Evolutionary conservation across 2,888 invertebrate genomes (phyloP).

Genomic region (Encarsia formosa): DNA sequence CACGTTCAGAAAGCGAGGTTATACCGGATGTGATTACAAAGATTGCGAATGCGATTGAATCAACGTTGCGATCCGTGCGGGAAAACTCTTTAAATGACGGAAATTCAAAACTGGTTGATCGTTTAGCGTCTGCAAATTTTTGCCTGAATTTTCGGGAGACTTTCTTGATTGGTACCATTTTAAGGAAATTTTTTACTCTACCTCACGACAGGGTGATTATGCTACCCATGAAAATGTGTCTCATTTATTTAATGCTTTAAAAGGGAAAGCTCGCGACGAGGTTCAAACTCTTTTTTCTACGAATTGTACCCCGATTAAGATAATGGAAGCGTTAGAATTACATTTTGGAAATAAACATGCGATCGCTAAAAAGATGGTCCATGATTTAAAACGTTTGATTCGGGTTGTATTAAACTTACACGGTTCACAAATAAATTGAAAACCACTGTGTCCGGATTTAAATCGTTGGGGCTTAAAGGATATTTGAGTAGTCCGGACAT

Average conservation of each 20-base stretch:
- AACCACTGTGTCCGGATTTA: neutral
- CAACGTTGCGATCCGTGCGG: too few relatives aligned
- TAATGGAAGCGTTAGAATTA: neutral
- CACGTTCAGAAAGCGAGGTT: too few relatives aligned
- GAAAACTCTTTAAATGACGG: too few relatives aligned
- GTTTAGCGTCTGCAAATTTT: too few relatives aligned
- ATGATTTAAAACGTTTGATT: neutral
- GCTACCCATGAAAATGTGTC: neutral
- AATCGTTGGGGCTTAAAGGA: neutral
- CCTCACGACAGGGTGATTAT: too few relatives aligned
- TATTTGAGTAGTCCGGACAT: neutral
- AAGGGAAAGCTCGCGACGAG: neutral
- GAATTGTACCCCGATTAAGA: neutral
- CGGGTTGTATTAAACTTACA: neutral
- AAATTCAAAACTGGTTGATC: too few relatives aligned
- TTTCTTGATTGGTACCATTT: too few relatives aligned
- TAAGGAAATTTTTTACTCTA: too few relatives aligned
- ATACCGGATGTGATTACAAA: too few relatives aligned
- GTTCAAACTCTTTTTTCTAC: neutral
- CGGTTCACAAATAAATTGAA: neutral
- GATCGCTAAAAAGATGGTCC: neutral
- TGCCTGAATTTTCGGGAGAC: too few relatives aligned
- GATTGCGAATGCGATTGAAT: neutral
- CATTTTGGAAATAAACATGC: neutral
- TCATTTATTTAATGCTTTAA: neutral